These are phyloP conservation scores for Gadus chalcogrammus DNA, from an alignment of 2,113 vertebrate species.

Conservation along the genomic window DNA sequence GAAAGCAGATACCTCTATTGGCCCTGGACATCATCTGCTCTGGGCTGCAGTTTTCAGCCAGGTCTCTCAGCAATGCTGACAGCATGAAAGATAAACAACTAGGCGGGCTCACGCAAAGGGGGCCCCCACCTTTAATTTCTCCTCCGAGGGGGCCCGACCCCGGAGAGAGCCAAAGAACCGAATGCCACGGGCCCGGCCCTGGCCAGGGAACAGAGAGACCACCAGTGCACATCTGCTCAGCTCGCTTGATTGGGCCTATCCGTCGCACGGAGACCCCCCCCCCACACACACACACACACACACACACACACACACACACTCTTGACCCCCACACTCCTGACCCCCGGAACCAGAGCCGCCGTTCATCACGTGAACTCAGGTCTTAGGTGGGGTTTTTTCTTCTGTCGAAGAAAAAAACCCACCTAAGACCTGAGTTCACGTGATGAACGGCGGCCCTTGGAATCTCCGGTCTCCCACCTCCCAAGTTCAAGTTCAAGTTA, in stretches of 20 bases:
- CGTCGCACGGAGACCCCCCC: conserved; percentile 1
- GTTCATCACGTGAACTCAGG: too few species aligned
- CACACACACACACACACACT: too few species aligned
- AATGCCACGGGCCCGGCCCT: conserved; percentile 50
- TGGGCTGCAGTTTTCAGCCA: conserved; percentile 50
- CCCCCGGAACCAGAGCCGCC: too few species aligned
- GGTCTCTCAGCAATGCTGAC: conserved; percentile 54
- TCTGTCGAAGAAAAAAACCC: too few species aligned
- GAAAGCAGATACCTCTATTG: conserved; percentile 64
- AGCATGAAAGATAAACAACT: conserved; percentile 56
- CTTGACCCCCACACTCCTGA: too few species aligned
- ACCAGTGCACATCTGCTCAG: conserved; percentile 65
- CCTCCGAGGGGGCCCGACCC: conserved; percentile 32
- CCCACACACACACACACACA: too few species aligned
- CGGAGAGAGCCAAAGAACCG: conserved; percentile 41
- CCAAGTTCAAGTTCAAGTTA: too few species aligned
- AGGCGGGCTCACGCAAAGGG: conserved; percentile 57
- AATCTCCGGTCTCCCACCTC: too few species aligned
- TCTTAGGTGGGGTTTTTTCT: too few species aligned
- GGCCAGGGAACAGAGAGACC: conserved; percentile 36
- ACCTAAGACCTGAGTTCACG: too few species aligned
- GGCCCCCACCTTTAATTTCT: conserved; percentile 17
- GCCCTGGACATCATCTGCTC: conserved; percentile 61
- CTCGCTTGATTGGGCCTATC: conserved; percentile 56
- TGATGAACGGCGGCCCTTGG: too few species aligned